Evolutionary conservation across 1,140 invertebrate species (phyloP).

Genomic region (Hycleus cichorii): DNA sequence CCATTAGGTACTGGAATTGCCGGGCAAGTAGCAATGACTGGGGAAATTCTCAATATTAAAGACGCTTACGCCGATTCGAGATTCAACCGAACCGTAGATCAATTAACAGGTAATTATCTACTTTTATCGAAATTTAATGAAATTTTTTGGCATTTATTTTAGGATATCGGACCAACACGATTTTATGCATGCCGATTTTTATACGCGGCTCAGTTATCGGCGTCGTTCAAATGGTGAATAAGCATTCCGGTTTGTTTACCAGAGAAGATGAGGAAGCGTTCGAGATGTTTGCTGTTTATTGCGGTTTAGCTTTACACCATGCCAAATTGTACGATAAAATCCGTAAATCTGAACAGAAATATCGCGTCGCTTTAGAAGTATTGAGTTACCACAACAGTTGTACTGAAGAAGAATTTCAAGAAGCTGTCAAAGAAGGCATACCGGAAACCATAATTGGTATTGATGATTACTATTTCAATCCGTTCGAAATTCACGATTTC

Average conservation of each 20-base stretch:
- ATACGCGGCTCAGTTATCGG: constrained; percentile 62
- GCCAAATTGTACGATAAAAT: constrained; percentile 82
- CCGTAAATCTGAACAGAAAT: constrained; percentile 74
- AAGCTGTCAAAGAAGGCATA: constrained; percentile 42
- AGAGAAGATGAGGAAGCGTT: constrained; percentile 75
- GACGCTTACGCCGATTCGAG: constrained; percentile 73
- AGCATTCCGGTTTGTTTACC: constrained; percentile 60
- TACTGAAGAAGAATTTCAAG: constrained; percentile 58
- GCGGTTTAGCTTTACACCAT: constrained; percentile 76
- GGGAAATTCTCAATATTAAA: constrained; percentile 67
- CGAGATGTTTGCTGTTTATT: constrained; percentile 77
- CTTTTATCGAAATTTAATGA: not conserved
- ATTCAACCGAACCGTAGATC: constrained; percentile 73
- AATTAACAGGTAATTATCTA: constrained; percentile 54
- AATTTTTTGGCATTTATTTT: not conserved
- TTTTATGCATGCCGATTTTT: constrained; percentile 81
- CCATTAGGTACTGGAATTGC: constrained; percentile 52
- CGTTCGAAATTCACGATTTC: constrained; percentile 57
- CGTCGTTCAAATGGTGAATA: constrained; percentile 86
- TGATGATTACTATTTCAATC: constrained; percentile 63
- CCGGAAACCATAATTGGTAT: constrained; percentile 40
- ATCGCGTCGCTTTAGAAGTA: constrained; percentile 69
- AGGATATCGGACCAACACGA: constrained; percentile 61
- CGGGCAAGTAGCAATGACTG: constrained; percentile 61
- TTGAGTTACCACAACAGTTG: constrained; percentile 78